Base-by-base conservation (phyloP, 2,888 invertebrate genomes). In the Ormyrus thymus region DNA sequence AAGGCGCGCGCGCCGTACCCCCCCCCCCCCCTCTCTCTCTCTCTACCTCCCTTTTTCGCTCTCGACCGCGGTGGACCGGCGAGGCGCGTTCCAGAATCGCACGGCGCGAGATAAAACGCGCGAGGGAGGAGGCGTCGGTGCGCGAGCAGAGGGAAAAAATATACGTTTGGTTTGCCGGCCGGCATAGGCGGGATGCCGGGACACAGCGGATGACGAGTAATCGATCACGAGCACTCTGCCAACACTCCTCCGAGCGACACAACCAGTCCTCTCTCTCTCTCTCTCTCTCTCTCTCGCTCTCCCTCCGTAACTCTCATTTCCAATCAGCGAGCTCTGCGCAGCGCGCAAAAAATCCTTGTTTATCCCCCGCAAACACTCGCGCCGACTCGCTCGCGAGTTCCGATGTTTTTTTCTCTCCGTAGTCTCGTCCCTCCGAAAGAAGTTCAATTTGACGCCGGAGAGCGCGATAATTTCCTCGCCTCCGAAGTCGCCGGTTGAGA, bases 141-240 rank as follows among this genome's bases (percentile, higher is more conserved):
- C 48, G 59, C 58, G 64, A 78, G 50, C 15, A 62, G 61, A 55
- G 45, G 82, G 83, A 84, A 84, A 84, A 84, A 84, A 79, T 83
- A 79, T 84, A 84, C 84, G 85, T 86, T 86, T 85, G 85, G 84
- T 86, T 87, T 86, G 85, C 29, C 29, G 29, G 84, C 76, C 84
- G 83, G 84, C n/a, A n/a, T 73, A 82, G 29, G 84, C 84, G 84
- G 84, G 85, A 85, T 83, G 85, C 51, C 86, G 84, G 86, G 83
- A 86, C 86, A 86, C 29, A 4, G 85, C 83, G 86, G 85, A 89
- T 88, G 89, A 89, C 88, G 87, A 88, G 88, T 88, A 89, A 89
- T 89, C 89, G 89, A 89, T 89, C 87, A 88, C 86, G 85, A 87
- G 87, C 85, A 86, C 86, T 87, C 85, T 86, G 86, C 88, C 87